Base-by-base conservation (phyloP, 2,888 invertebrate genomes). In the Xestia sexstrigata region DNA sequence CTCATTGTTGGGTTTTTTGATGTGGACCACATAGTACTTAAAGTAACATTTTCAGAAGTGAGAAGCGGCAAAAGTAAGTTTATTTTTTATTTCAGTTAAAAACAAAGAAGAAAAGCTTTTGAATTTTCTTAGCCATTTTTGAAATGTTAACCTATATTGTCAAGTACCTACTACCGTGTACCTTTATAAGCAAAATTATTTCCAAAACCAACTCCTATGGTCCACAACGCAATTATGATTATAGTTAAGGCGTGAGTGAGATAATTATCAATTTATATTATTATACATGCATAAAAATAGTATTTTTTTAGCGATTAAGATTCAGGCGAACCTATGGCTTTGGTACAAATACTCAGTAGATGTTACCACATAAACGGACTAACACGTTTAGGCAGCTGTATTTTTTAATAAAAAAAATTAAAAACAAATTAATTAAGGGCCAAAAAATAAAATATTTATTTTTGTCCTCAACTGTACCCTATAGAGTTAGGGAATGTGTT, bases 321-420 rank as follows among this genome's bases (percentile, higher is more conserved):
- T 79, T 83, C 91, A 91, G 91, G 92, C 91, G 90, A 93, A 92
- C 92, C 91, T 91, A 82, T 92, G 92, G 92, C 92, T 93, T 95
- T 93, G 96, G 96, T 96, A 96, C 96, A 96, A 96, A 96, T 95
- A 96, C 95, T 96, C 95, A 94, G 93, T 95, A 94, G 92, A 92
- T 92, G 95, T 95, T 95, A 95, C 95, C 94, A 92, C 91, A 86
- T 90, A 91, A 88, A 89, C 86, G 87, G 87, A 90, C 70, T 79
- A 81, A 85, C 79, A 81, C 76, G 79, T 87, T 88, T 88, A 92
- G 93, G 94, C 94, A 93, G 93, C 93, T 94, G 88, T 91, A 89
- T 88, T 89, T 88, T 89, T 84, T 84, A 79, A 77, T 79, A 69
- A 74, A 62, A 81, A 60, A 77, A 83, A 35, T 5, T 2, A 20